Base-by-base conservation (phyloP, 2,113 vertebrate genomes). In the Brachypodius melanocephalos region DNA sequence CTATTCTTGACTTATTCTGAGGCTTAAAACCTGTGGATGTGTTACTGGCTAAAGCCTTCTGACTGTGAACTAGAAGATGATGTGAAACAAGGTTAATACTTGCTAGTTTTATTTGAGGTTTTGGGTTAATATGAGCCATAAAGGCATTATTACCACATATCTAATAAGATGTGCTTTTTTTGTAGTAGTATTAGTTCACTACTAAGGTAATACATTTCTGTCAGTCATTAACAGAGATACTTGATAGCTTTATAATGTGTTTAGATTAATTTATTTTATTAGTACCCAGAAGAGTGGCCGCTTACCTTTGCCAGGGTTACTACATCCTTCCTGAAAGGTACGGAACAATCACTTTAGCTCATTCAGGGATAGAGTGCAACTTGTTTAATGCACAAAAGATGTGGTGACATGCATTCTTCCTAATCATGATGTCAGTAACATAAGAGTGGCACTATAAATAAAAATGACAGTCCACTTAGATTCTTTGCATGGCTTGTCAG, bases 391-490 rank as follows among this genome's bases (percentile, higher is more conserved):
- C 26, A 16, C 28, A 62, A 17, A 88, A 38, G 38, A 74, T 71
- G 77, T 78, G 80, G 48, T 80, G 88, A 74, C 88, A 36, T 57
- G 71, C 22, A 93, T 34, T 7, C 51, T 95, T 86, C 89, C 75
- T 96, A 86, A 94, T 90, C 76, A 76, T 93, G 88, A 66, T 79
- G 69, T 88, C 36, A 45, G 78, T 66, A 95, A 90, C 61, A 57
- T 91, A 86, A 97, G 95, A 94, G 66, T 86, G 93, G 94, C 51
- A 52, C n/a, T 40, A 38, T 94, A 89, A 92, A 89, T 89, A 95
- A 96, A 95, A 91, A 91, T 67, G 83, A 95, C 79, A 93, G 73
- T 76, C 88, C 90, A 96, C 93, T 97, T 95, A 94, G 86, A 95
- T 93, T 92, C 72, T 89, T 83, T 46, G 51, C 87, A 62, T 83